Percentiles rank a stretch among this genome's conserved stretches.
Conservation (phyloP, 2,113 vertebrate species). For the Alouatta palliata region DNA sequence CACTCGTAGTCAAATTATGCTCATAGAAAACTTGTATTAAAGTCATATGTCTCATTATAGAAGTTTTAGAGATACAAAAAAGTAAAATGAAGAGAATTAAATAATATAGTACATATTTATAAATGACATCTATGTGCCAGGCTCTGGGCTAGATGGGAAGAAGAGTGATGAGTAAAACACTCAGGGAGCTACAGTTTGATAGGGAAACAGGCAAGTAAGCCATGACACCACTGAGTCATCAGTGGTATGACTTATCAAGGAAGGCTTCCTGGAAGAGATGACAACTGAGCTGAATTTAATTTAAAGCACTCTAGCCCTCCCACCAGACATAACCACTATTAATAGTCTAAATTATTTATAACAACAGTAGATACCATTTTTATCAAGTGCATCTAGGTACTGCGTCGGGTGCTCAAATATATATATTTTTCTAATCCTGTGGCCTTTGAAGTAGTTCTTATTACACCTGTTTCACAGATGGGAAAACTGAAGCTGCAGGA, state of each 20-base stretch:
- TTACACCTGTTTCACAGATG: neutral
- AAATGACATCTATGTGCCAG: neutral
- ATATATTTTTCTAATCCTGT: neutral
- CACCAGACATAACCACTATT: neutral
- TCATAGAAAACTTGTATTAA: constrained; percentile 30
- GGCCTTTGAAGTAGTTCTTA: neutral
- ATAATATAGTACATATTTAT: constrained; percentile 1
- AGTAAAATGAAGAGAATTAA: constrained; percentile 25
- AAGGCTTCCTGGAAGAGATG: constrained; percentile 33
- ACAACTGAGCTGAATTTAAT: constrained; percentile 15
- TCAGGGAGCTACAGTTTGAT: neutral
- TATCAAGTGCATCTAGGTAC: neutral
- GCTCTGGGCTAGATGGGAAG: neutral
- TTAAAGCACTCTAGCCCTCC: neutral
- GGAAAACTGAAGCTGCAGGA: neutral
- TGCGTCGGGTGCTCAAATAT: neutral
- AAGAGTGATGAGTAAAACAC: constrained; percentile 23
- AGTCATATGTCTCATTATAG: neutral
- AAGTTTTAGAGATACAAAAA: constrained; percentile 21
- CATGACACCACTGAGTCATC: neutral
- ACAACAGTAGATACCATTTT: neutral
- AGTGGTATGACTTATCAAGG: neutral
- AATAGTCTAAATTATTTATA: neutral
- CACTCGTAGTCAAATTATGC: neutral
- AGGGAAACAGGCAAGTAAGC: neutral